phyloP scores from a whole-genome alignment of 2,888 invertebrate species.

The Patella ulyssiponensis region DNA sequence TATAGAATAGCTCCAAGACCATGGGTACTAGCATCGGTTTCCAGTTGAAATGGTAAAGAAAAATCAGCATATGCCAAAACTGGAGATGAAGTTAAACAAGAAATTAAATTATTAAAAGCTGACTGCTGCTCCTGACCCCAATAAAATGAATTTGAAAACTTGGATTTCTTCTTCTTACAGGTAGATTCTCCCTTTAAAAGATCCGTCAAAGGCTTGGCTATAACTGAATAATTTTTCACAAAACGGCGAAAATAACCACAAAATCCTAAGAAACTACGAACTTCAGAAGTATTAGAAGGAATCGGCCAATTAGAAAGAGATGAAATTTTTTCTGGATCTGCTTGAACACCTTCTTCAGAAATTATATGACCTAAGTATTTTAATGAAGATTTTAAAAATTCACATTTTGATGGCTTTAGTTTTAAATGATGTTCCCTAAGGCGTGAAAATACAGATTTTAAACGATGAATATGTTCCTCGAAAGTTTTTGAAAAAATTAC shows the following conservation, averaged over 20 bases:
- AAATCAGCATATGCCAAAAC: slow-evolving; percentile 40
- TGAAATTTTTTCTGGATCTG: slow-evolving; percentile 31
- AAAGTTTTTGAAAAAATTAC: slow-evolving; percentile 36
- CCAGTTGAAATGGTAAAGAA: slow-evolving; percentile 30
- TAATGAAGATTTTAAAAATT: slow-evolving; percentile 34
- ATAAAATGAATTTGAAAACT: slow-evolving; percentile 20
- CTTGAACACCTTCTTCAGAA: slow-evolving; percentile 34
- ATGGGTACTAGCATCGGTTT: slow-evolving; percentile 14
- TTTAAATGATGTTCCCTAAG: slow-evolving; percentile 35
- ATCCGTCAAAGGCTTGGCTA: slow-evolving; percentile 36
- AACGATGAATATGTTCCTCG: slow-evolving; percentile 35
- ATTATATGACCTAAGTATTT: slow-evolving; percentile 41
- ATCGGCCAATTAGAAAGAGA: slow-evolving; percentile 24
- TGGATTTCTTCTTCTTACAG: neutral
- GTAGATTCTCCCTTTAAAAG: slow-evolving; percentile 30
- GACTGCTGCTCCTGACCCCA: slow-evolving; percentile 37
- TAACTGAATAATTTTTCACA: slow-evolving; percentile 33
- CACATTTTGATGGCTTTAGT: slow-evolving; percentile 43
- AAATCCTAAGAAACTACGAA: slow-evolving; percentile 35
- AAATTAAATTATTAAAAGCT: slow-evolving; percentile 34
- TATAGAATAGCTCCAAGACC: slow-evolving; percentile 37
- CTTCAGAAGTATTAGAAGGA: slow-evolving; percentile 33
- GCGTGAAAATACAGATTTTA: slow-evolving; percentile 34
- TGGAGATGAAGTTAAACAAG: slow-evolving; percentile 31
- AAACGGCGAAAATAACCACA: slow-evolving; percentile 39